Conservation (phyloP, 2,797 vertebrate genomes). For the Sebastes cheni region DNA sequence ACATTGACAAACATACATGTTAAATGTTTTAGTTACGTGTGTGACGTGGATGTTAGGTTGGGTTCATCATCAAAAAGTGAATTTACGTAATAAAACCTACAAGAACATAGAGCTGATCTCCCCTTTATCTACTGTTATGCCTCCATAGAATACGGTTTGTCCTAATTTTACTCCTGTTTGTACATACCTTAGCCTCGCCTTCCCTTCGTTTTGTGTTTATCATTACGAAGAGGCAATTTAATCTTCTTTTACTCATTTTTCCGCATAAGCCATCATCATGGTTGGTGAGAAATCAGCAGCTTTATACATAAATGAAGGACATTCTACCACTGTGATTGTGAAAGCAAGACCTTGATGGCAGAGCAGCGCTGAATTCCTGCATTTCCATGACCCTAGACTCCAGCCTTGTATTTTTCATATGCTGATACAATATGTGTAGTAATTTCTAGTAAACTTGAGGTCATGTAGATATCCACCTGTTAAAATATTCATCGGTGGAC, state of each 20-base stretch:
- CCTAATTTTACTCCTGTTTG: not conserved
- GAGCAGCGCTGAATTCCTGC: not conserved
- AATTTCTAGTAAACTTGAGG: not conserved
- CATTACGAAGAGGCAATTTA: not conserved
- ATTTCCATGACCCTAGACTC: not conserved
- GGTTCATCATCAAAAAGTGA: not conserved
- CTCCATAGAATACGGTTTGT: not conserved
- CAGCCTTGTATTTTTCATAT: not conserved
- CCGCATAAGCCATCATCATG: not conserved
- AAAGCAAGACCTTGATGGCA: slow-evolving; percentile 3
- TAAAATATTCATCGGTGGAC: not conserved
- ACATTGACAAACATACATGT: not conserved
- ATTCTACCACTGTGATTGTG: not conserved
- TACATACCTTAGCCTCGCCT: not conserved
- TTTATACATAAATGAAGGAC: slow-evolving; percentile 1
- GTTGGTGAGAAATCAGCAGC: not conserved
- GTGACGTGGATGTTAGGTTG: not conserved
- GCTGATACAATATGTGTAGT: not conserved
- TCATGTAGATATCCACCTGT: not conserved
- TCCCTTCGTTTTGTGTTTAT: not conserved
- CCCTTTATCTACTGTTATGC: not conserved
- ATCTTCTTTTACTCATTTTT: not conserved
- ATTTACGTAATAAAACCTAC: not conserved
- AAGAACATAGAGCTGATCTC: not conserved
- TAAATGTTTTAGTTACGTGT: not conserved